Evolutionary conservation across 2,888 invertebrate genomes (phyloP).

Genomic region (Rhingia campestris): DNA sequence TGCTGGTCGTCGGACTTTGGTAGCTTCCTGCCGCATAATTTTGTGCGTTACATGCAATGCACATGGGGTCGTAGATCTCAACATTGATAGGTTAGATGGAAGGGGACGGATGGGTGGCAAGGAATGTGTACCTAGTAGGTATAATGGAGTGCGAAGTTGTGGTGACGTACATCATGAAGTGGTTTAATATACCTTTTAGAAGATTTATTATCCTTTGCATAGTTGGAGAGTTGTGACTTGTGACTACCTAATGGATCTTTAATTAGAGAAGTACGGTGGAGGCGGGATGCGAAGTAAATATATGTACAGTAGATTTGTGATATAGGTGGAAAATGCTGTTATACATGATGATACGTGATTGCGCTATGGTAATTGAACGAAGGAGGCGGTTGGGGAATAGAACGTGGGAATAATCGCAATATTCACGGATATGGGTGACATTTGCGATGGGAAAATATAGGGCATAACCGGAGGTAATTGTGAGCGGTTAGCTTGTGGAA

Average conservation of each 20-base stretch:
- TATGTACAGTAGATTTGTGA: constrained; percentile 35
- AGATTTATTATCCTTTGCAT: constrained; percentile 65
- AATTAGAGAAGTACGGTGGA: constrained; percentile 53
- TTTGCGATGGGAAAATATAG: not conserved
- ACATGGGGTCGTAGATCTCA: constrained; percentile 60
- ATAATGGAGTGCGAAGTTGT: constrained; percentile 61
- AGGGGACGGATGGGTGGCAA: constrained; percentile 1
- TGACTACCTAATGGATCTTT: constrained; percentile 72
- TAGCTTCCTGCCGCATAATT: constrained; percentile 66
- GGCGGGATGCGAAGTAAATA: not conserved
- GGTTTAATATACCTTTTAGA: constrained; percentile 67
- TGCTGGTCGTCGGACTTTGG: constrained; percentile 29
- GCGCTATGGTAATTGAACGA: constrained; percentile 36
- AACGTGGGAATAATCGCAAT: not conserved
- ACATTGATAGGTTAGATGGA: constrained; percentile 47
- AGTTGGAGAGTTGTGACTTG: constrained; percentile 48
- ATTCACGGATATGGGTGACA: not conserved
- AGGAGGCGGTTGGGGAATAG: not conserved
- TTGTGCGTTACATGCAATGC: constrained; percentile 67
- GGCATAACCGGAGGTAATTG: no score
- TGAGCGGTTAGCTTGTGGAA: not conserved
- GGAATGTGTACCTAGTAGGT: constrained; percentile 13
- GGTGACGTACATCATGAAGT: constrained; percentile 70
- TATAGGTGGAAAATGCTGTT: constrained; percentile 23
- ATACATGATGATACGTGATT: constrained; percentile 47